Conservation (phyloP, 92 coral and sea anemone species). For the Heliopora coerulea region DNA sequence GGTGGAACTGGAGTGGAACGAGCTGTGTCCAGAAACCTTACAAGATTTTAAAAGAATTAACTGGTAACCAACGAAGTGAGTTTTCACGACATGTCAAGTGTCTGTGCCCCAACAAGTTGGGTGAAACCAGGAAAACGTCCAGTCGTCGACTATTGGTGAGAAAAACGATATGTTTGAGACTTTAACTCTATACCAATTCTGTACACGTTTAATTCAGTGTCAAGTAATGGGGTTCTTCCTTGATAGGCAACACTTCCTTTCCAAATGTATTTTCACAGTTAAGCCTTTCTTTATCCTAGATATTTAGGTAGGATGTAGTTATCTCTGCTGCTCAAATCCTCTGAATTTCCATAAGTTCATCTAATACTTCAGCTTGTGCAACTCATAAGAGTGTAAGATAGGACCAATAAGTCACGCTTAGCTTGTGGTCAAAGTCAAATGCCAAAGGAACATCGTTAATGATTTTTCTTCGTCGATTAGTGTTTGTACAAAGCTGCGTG, state of each 20-base stretch:
- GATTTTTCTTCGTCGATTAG: neutral
- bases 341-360: neutral
- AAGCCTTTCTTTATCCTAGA: no score
- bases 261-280: no score
- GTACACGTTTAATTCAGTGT: neutral
- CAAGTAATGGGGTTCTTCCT: no score
- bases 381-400: no score
- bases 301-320: neutral
- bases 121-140: neutral
- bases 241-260: no score
- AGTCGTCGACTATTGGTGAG: neutral
- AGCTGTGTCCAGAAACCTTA: no score
- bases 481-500: slow-evolving; percentile 1
- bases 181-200: neutral
- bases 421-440: no score
- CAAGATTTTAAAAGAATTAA: no score
- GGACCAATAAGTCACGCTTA: no score
- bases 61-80: neutral
- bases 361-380: neutral
- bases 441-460: no score
- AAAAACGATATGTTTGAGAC: neutral
- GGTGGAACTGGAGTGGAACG: slow-evolving; percentile 20
- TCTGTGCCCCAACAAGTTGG: neutral
- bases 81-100: neutral
- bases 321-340: neutral